Evolutionary conservation across 1,140 invertebrate species (phyloP).

Genomic region (Oedothorax gibbosus): DNA sequence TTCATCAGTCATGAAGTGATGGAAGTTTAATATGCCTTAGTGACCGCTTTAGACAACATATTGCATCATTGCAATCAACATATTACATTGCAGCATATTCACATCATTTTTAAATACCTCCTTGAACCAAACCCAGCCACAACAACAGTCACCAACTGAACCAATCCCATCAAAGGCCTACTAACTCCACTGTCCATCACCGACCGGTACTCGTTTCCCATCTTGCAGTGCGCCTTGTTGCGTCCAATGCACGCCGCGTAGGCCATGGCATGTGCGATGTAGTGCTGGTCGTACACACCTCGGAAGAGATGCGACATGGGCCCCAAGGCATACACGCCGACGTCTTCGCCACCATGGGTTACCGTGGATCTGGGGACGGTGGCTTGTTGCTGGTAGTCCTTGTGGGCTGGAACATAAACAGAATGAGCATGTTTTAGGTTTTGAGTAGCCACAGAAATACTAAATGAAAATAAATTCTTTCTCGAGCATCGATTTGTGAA

Average conservation of each 20-base stretch:
- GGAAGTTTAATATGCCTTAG: too few species aligned
- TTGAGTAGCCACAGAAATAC: not conserved
- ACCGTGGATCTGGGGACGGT: constrained; percentile 22
- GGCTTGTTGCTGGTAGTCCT: constrained; percentile 45
- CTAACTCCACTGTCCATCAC: too few species aligned
- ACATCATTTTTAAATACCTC: too few species aligned
- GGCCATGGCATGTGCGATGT: constrained; percentile 86
- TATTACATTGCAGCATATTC: too few species aligned
- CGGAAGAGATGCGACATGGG: constrained; percentile 90
- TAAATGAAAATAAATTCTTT: not conserved
- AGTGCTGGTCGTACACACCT: constrained; percentile 90
- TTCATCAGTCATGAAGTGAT: too few species aligned
- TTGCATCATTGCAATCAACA: too few species aligned
- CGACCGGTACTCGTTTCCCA: not conserved
- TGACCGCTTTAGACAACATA: too few species aligned
- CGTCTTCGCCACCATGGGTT: constrained; percentile 85
- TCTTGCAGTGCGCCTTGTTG: constrained; percentile 56
- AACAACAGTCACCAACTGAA: too few species aligned
- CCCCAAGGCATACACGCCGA: constrained; percentile 74
- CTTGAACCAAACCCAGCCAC: too few species aligned
- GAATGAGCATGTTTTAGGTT: not conserved
- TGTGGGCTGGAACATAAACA: constrained; percentile 12
- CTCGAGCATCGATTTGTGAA: too few species aligned
- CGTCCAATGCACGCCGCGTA: constrained; percentile 70
- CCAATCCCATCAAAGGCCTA: too few species aligned